Conservation (phyloP, 2,113 vertebrate species). For the Oenanthe oenanthe region DNA sequence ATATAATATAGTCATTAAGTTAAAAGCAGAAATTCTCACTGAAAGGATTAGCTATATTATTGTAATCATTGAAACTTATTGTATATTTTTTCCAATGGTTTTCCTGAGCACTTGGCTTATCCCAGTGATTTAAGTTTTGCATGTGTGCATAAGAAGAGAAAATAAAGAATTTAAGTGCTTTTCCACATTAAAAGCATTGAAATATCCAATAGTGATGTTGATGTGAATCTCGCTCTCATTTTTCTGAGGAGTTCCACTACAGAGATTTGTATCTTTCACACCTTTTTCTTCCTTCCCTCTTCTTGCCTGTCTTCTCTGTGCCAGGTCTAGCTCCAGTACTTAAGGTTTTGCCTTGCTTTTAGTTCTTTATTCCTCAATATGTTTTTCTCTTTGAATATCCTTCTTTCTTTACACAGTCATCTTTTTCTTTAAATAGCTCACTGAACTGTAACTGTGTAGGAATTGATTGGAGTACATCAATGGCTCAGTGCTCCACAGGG, state of each 20-base stretch:
- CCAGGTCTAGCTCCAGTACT: background rate
- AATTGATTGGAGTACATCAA: constrained; percentile 68
- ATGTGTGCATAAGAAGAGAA: background rate
- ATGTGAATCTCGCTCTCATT: background rate
- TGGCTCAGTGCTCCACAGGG: constrained; percentile 29
- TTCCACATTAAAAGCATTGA: background rate
- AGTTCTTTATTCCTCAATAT: background rate
- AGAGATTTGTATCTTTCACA: background rate
- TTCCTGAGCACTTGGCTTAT: background rate
- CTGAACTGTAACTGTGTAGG: constrained; percentile 57
- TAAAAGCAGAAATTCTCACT: background rate
- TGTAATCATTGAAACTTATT: background rate
- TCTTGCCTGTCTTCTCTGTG: background rate
- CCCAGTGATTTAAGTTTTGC: background rate
- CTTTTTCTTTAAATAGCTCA: constrained; percentile 37
- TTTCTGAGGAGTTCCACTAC: background rate
- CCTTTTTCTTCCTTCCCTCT: background rate
- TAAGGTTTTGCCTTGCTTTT: background rate
- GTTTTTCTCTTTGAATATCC: background rate
- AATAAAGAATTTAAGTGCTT: background rate
- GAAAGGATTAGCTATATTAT: background rate
- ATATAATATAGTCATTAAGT: background rate
- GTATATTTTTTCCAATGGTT: background rate
- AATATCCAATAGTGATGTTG: background rate
- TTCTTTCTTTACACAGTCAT: background rate